phyloP scores from a whole-genome alignment of 2,797 vertebrate genomes.

The Psittacula echo region DNA sequence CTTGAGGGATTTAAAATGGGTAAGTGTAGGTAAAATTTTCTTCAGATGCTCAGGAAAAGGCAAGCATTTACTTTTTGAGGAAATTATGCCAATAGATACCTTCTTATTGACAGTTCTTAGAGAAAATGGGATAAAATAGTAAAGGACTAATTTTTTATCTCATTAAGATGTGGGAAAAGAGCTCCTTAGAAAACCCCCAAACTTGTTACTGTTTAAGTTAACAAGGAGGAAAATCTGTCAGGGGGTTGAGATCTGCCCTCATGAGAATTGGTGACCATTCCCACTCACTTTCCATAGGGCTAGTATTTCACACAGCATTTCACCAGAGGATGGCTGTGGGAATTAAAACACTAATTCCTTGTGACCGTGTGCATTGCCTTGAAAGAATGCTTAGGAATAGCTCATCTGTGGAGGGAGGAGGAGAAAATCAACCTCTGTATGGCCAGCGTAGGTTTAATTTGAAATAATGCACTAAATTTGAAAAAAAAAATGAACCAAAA shows the following conservation, averaged over 20 bases:
- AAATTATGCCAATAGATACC: neutral
- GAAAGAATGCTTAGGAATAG: neutral
- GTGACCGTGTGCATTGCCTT: neutral
- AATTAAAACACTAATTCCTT: neutral
- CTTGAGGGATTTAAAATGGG: neutral
- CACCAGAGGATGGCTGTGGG: neutral
- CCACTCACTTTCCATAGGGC: neutral
- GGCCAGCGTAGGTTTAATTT: neutral
- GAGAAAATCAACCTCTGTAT: neutral
- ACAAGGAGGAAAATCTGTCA: neutral
- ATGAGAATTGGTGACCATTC: neutral
- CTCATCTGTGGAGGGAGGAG: neutral
- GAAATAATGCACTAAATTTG: neutral
- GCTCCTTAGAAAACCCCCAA: fast-evolving
- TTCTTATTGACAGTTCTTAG: neutral
- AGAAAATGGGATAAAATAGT: neutral
- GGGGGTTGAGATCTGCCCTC: neutral
- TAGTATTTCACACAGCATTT: neutral
- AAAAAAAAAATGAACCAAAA: neutral
- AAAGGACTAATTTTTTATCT: neutral
- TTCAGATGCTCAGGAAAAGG: neutral
- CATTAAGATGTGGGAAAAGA: neutral
- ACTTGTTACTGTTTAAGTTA: neutral
- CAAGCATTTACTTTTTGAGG: neutral
- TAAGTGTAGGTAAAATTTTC: neutral